phyloP scores from a whole-genome alignment of 2,113 vertebrate genomes.

The Serilophus lunatus region DNA sequence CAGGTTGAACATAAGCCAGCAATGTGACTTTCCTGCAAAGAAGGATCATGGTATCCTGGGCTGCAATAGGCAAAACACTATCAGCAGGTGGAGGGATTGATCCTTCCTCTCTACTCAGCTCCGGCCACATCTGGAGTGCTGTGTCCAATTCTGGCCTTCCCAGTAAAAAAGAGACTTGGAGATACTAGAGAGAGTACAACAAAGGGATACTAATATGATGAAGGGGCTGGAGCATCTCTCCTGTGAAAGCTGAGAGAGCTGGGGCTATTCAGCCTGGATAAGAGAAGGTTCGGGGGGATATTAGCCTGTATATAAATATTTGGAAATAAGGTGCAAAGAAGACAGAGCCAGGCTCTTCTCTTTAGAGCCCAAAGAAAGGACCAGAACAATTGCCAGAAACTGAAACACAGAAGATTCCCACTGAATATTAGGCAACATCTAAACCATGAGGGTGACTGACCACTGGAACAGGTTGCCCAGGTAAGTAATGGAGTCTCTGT shows the following conservation, averaged over 20 bases:
- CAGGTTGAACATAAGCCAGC: not conserved
- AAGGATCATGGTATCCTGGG: not conserved
- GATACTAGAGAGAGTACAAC: not conserved
- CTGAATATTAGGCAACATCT: not conserved
- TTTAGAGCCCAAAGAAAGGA: not conserved
- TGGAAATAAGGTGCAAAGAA: not conserved
- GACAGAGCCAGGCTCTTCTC: not conserved
- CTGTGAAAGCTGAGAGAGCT: not conserved
- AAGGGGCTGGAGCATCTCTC: not conserved
- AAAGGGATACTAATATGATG: not conserved
- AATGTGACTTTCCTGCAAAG: not conserved
- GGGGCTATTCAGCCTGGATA: not conserved
- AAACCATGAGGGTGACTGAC: not conserved
- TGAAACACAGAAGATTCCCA: not conserved
- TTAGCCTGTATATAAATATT: not conserved
- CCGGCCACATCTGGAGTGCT: not conserved
- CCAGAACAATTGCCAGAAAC: not conserved
- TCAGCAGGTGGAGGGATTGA: not conserved
- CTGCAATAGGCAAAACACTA: not conserved
- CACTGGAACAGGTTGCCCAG: not conserved
- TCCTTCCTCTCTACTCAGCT: not conserved
- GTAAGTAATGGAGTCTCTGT: not conserved
- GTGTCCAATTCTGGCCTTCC: not conserved
- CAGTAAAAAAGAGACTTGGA: not conserved
- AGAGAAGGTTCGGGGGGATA: not conserved